phyloP scores from a whole-genome alignment of 1,140 invertebrate species.

The Pogonognathellus flavescens region DNA sequence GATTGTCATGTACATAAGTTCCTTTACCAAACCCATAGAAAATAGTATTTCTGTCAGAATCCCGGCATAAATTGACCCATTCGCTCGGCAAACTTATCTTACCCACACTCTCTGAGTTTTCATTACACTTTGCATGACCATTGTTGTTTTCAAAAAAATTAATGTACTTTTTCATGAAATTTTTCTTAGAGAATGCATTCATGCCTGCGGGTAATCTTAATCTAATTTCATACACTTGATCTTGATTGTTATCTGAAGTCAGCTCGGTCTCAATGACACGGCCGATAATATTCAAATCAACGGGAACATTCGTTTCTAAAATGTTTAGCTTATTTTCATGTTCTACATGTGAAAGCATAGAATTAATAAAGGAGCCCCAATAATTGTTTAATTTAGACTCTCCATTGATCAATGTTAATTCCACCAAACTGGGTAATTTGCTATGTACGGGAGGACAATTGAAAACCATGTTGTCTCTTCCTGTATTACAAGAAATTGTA shows the following conservation, averaged over 20 bases:
- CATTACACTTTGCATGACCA: background rate
- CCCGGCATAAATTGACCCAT: conserved; percentile 22
- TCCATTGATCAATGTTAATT: conserved; percentile 7
- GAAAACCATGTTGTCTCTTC: background rate
- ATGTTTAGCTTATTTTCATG: background rate
- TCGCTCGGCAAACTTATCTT: background rate
- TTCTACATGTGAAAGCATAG: background rate
- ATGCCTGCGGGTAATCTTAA: background rate
- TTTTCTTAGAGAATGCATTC: background rate
- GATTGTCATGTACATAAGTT: background rate
- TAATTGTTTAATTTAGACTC: background rate
- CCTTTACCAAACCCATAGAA: background rate
- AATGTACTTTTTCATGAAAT: background rate
- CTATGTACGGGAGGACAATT: background rate
- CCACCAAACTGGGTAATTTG: background rate
- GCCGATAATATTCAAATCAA: background rate
- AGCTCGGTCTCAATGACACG: conserved; percentile 21
- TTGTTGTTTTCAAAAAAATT: background rate
- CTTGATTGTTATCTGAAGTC: background rate
- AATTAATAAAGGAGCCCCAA: background rate
- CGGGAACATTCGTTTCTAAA: background rate
- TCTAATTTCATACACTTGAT: conserved; percentile 10
- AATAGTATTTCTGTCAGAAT: background rate
- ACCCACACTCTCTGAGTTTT: background rate
- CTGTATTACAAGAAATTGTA: background rate